Base-by-base conservation (phyloP, 2,797 vertebrate genomes). In the Enteromius trimaculatus region DNA sequence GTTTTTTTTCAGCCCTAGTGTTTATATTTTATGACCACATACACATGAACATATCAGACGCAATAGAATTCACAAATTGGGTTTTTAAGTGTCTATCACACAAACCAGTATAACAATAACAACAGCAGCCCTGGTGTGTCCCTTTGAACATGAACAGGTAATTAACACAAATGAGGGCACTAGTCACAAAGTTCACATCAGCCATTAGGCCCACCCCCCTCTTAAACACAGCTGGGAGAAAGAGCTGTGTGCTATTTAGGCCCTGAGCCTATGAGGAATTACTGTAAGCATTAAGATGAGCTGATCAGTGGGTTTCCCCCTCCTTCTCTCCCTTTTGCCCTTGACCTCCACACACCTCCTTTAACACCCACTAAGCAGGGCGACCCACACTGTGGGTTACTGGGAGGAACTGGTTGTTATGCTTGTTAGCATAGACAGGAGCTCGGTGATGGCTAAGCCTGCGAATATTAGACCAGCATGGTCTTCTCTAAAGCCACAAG, bases 181-280 rank as follows among this genome's bases (percentile, higher is more conserved):
- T 17, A 84, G 65, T 81, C 29, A 65, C 79, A 86, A 86, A 87
- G 85, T 86, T 86, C 84, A 72, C 65, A 64, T 68, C 26, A 74
- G 39, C 80, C 39, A 75, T 55, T n/a, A 72, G 60, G 58, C 78
- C 72, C 51, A 9, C 81, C 66, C 76, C 72, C 71, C 79, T 76
- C 17, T 65, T n/a, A 77, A 60, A 68, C n/a, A 70, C 65, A 85
- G 86, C 86, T 86, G 79, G 77, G 87, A 84, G 77, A 88, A 76
- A 21, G 68, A 87, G 81, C 62, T 26, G 66, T 17, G 21, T 76
- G 80, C 81, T 75, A 82, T 88, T 90, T 84, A 90, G 87, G 79
- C 87, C 82, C 82, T 82, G 85, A 91, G 89, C 87, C 74, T 84
- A 55, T 64, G 81, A 82, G 83, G 89, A 89, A 89, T 91, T 91